Evolutionary conservation across 2,113 vertebrate genomes (phyloP).

Genomic region (Falcunculus frontatus): DNA sequence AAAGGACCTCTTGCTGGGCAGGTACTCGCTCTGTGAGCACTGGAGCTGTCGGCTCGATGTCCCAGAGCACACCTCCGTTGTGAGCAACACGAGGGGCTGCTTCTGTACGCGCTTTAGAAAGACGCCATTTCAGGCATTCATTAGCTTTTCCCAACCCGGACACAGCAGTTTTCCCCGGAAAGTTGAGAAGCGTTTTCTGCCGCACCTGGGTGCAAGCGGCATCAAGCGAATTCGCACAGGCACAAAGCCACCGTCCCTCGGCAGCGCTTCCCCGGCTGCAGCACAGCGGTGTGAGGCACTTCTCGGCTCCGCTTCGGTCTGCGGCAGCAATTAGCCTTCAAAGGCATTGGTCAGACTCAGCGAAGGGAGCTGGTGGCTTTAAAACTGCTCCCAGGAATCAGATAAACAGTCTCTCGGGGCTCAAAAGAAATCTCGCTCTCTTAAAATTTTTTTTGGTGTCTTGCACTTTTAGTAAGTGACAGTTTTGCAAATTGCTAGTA

Average conservation of each 20-base stretch:
- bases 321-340: not conserved
- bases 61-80: rapidly evolving
- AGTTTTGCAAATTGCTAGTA: slow-evolving; percentile 81
- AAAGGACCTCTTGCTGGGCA: rapidly evolving
- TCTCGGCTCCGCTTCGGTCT: not conserved
- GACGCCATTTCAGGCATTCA: rapidly evolving
- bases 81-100: rapidly evolving
- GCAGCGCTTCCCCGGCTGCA: not conserved
- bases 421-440: not conserved
- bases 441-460: slow-evolving; percentile 42
- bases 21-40: rapidly evolving
- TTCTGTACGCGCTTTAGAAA: not conserved
- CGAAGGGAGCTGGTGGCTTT: not conserved
- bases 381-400: not conserved
- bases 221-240: rapidly evolving
- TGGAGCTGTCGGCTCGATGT: rapidly evolving
- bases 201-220: not conserved
- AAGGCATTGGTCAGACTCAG: not conserved
- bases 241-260: not conserved
- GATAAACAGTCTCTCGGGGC: not conserved
- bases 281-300: not conserved
- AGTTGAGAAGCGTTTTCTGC: not conserved
- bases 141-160: not conserved
- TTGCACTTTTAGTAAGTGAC: slow-evolving; percentile 76
- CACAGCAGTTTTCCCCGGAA: not conserved